These are phyloP conservation scores for Channallabes apus DNA, from an alignment of 2,797 vertebrate species.

Conservation along the genomic window DNA sequence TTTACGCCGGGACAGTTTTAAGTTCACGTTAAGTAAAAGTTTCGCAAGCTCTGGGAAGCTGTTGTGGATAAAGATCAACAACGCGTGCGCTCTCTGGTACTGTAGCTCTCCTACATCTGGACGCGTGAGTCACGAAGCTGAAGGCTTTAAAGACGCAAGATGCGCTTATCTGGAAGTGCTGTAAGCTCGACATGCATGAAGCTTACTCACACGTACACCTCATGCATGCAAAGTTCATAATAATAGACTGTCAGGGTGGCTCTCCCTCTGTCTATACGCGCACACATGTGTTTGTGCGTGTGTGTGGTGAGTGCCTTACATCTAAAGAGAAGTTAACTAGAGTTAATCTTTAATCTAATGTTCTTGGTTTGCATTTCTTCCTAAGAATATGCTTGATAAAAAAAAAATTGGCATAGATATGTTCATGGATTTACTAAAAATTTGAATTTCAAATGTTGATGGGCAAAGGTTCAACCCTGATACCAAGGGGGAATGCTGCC, in stretches of 20 bases:
- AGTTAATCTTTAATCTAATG: neutral
- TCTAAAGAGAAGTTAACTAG: neutral
- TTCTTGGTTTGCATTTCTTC: neutral
- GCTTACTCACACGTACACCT: conserved; percentile 1
- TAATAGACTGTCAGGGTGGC: neutral
- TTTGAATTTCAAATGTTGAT: conserved; percentile 28
- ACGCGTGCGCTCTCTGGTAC: neutral
- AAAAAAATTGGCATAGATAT: neutral
- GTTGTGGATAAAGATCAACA: neutral
- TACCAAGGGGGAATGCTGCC: conserved; percentile 30
- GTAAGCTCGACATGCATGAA: neutral
- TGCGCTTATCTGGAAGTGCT: conserved; percentile 22
- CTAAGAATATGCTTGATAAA: conserved; percentile 5
- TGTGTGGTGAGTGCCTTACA: neutral
- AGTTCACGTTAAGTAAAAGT: conserved; percentile 13
- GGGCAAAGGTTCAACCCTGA: conserved; percentile 26
- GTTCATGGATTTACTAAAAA: neutral
- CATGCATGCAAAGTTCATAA: conserved; percentile 1
- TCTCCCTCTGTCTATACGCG: neutral
- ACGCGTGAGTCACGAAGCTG: conserved; percentile 45
- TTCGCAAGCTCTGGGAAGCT: conserved; percentile 37
- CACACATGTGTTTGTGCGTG: neutral
- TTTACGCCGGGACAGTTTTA: conserved; percentile 1
- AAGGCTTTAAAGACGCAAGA: conserved; percentile 23
- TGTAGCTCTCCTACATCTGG: conserved; percentile 46